Percentiles rank a stretch among this genome's conserved stretches.
Conservation (phyloP, 2,113 vertebrate genomes). For the Laticauda colubrina region DNA sequence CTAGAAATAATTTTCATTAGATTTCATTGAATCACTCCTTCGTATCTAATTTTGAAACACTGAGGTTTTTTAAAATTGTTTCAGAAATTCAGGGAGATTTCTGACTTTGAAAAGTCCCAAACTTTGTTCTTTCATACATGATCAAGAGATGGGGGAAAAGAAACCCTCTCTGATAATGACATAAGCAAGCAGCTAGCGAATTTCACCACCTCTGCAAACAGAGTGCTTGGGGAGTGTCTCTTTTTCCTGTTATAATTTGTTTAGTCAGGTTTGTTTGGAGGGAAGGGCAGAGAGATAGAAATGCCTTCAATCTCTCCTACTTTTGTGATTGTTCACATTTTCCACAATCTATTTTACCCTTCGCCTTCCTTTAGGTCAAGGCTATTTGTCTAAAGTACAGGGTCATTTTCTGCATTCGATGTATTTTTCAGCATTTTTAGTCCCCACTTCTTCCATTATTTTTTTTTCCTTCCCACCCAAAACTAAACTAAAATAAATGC, state of each 20-base stretch:
- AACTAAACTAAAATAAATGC: background rate
- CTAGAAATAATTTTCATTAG: background rate
- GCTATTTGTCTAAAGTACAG: background rate
- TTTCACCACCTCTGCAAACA: background rate
- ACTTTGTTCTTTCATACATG: background rate
- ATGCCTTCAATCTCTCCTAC: background rate
- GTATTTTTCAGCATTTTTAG: background rate
- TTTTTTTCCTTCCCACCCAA: background rate
- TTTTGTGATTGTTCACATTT: background rate
- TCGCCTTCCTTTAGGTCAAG: background rate
- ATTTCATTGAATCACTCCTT: background rate
- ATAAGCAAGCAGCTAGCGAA: background rate
- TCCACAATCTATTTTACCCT: background rate
- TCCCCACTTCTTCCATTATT: background rate
- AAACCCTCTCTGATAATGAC: background rate
- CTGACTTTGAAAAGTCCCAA: background rate
- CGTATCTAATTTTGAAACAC: background rate
- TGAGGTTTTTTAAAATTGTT: background rate
- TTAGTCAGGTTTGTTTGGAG: background rate
- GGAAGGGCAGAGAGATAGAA: background rate
- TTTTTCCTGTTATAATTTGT: background rate
- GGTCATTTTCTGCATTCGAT: background rate
- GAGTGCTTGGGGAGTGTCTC: background rate
- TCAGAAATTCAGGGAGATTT: background rate
- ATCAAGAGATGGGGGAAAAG: background rate